phyloP scores from a whole-genome alignment of 2,113 vertebrate genomes.

The Hydrolagus affinis region DNA sequence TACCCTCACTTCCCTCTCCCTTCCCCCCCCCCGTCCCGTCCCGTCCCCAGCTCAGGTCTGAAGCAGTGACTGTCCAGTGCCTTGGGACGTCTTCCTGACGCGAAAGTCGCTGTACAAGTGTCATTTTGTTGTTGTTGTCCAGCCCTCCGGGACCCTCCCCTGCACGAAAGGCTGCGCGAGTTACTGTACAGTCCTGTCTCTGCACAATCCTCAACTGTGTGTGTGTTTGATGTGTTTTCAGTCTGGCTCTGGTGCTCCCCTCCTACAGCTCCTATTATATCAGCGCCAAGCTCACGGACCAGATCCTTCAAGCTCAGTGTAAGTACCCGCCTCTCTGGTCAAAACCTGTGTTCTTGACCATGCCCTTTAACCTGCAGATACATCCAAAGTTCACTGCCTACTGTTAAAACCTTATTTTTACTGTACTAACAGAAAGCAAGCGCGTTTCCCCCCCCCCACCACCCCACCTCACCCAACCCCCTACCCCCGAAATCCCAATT shows the following conservation, averaged over 20 bases:
- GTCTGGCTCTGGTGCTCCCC: slow-evolving; percentile 89
- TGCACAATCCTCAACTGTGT: not conserved
- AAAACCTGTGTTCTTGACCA: slow-evolving; percentile 42
- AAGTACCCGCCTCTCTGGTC: slow-evolving; percentile 66
- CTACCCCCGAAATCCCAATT: slow-evolving; percentile 20
- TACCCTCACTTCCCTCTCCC: not conserved
- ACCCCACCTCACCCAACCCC: too few species aligned
- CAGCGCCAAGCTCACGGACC: slow-evolving; percentile 94
- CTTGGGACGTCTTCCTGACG: too few species aligned
- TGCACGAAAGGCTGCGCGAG: too few species aligned
- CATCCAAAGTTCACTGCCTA: slow-evolving; percentile 35
- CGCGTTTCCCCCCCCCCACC: not conserved
- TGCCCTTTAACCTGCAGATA: slow-evolving; percentile 45
- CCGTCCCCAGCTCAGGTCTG: too few species aligned
- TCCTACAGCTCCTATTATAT: slow-evolving; percentile 94
- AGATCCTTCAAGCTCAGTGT: slow-evolving; percentile 99
- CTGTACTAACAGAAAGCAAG: slow-evolving; percentile 28
- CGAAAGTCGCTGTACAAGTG: too few species aligned
- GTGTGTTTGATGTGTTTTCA: slow-evolving; percentile 48
- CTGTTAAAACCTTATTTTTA: slow-evolving; percentile 17
- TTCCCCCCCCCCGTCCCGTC: not conserved
- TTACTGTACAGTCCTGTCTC: not conserved
- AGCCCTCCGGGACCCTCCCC: too few species aligned
- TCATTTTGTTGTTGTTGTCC: too few species aligned
- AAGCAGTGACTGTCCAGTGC: too few species aligned